Conservation (phyloP, 2,113 vertebrate species). For the Ictidomys tridecemlineatus region DNA sequence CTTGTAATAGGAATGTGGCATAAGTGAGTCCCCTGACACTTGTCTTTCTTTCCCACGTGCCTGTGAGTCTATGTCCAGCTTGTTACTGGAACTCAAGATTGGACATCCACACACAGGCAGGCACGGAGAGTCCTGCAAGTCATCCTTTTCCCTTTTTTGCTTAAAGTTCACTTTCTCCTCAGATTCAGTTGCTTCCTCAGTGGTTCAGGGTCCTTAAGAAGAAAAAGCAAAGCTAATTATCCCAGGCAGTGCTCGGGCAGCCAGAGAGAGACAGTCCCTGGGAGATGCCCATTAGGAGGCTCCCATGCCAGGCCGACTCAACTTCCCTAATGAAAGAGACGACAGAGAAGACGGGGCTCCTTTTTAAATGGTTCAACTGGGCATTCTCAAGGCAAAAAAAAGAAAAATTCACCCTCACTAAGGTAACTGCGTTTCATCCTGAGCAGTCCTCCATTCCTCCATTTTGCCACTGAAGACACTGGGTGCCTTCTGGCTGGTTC, state of each 20-base stretch:
- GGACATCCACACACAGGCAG: neutral
- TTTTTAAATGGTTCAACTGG: neutral
- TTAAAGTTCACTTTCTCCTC: constrained; percentile 14
- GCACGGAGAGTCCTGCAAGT: neutral
- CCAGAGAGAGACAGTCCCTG: neutral
- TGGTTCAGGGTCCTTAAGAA: neutral
- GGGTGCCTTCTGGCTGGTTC: neutral
- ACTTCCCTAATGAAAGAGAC: constrained; percentile 1
- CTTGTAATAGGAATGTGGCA: neutral
- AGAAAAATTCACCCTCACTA: neutral
- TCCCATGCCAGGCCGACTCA: neutral
- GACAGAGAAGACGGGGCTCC: neutral
- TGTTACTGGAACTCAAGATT: neutral
- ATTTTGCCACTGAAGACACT: neutral
- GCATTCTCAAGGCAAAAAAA: neutral
- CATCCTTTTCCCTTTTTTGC: neutral
- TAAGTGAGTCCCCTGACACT: neutral
- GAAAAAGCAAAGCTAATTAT: neutral
- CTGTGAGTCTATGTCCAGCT: neutral
- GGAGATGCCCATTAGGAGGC: neutral
- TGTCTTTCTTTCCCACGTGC: neutral
- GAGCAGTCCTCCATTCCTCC: neutral
- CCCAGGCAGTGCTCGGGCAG: neutral
- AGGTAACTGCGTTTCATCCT: neutral
- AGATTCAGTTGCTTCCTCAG: neutral